Conservation (phyloP, 2,797 vertebrate genomes). For the Apogon hyalosoma region DNA sequence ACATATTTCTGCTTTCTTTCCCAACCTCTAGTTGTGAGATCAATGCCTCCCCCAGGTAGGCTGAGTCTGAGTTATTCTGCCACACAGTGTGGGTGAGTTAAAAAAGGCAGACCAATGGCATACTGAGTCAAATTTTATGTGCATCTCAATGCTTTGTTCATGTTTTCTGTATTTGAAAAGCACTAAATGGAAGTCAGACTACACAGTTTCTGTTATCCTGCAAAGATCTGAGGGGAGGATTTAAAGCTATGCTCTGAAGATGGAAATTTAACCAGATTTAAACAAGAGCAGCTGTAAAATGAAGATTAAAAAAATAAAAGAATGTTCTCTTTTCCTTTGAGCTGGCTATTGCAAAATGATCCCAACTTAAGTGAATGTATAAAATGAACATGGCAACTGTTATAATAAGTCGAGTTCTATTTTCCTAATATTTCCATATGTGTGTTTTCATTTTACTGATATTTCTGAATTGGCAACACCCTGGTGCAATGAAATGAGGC, state of each 20-base stretch:
- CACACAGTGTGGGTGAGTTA: conserved; percentile 61
- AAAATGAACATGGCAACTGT: neutral
- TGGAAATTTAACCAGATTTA: conserved; percentile 22
- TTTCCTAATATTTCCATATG: neutral
- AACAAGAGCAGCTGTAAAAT: conserved; percentile 14
- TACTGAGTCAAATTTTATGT: conserved; percentile 56
- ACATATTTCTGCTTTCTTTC: conserved; percentile 38
- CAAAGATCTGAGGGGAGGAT: conserved; percentile 28
- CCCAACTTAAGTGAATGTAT: neutral
- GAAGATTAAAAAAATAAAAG: neutral
- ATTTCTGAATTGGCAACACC: conserved; percentile 8
- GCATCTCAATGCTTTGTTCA: conserved; percentile 39
- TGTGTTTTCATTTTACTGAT: neutral
- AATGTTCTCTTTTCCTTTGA: neutral
- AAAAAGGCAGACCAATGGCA: conserved; percentile 52
- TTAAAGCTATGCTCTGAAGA: conserved; percentile 24
- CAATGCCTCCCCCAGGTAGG: conserved; percentile 66
- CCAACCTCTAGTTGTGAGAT: conserved; percentile 61
- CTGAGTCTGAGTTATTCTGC: conserved; percentile 57
- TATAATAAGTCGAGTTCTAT: neutral
- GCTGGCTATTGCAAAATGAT: conserved; percentile 4
- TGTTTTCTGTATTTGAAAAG: conserved; percentile 49
- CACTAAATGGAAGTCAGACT: conserved; percentile 37
- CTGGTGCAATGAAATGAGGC: conserved; percentile 4
- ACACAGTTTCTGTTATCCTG: conserved; percentile 24